phyloP scores from a whole-genome alignment of 2,888 invertebrate genomes.

The Erebia ligea region DNA sequence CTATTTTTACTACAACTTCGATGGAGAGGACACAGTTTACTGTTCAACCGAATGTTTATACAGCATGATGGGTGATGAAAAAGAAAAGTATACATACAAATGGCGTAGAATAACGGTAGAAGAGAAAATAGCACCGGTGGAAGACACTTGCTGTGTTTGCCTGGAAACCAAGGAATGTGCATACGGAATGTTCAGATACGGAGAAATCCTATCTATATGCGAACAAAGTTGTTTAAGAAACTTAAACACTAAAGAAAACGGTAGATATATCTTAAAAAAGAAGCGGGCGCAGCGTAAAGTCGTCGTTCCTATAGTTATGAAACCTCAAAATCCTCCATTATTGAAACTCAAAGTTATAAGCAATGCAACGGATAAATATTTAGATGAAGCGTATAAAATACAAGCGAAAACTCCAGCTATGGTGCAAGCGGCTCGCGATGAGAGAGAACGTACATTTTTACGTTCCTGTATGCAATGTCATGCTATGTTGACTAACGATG shows the following conservation, averaged over 20 bases:
- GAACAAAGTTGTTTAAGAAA: conserved; percentile 82
- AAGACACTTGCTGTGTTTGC: conserved; percentile 76
- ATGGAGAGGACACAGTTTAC: conserved; percentile 75
- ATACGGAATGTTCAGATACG: conserved; percentile 78
- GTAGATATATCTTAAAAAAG: conserved; percentile 64
- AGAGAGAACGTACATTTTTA: conserved; percentile 82
- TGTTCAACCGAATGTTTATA: conserved; percentile 81
- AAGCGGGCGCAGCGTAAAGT: conserved; percentile 42
- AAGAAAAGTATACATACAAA: conserved; percentile 68
- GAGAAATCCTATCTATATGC: conserved; percentile 79
- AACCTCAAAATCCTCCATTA: conserved; percentile 57
- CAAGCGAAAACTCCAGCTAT: conserved; percentile 84
- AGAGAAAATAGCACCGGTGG: conserved; percentile 55
- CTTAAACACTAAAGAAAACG: conserved; percentile 67
- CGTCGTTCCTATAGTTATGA: conserved; percentile 37
- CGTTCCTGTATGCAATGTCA: conserved; percentile 84
- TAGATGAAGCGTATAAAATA: conserved; percentile 80
- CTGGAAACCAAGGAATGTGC: conserved; percentile 72
- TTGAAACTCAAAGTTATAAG: conserved; percentile 78
- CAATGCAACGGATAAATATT: conserved; percentile 79
- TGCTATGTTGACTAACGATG: conserved; percentile 76
- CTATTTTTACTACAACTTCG: conserved; percentile 74
- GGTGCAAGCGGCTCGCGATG: conserved; percentile 82
- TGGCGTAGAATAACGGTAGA: conserved; percentile 76
- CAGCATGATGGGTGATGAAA: conserved; percentile 78